phyloP scores from a whole-genome alignment of 1,140 invertebrate genomes.

The Aphelenchoides besseyi region DNA sequence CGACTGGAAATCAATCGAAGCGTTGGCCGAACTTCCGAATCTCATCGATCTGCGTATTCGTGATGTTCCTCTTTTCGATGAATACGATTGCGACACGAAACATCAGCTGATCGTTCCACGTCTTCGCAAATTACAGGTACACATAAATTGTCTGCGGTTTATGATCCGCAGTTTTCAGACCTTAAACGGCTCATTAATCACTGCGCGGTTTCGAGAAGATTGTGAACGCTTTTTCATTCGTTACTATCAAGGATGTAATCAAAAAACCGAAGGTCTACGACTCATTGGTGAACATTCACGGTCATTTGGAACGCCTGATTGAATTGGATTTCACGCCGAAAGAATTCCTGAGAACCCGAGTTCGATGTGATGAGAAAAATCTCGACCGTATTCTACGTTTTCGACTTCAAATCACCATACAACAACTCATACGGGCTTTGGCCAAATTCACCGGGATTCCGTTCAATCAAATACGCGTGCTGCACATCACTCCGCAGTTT shows the following conservation, averaged over 20 bases:
- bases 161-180: slow-evolving; percentile 10
- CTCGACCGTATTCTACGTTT: neutral
- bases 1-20: slow-evolving; percentile 15
- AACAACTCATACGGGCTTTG: neutral
- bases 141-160: too few species aligned
- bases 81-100: slow-evolving; percentile 9
- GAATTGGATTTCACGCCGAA: slow-evolving; percentile 13
- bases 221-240: slow-evolving; percentile 21
- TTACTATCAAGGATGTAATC: slow-evolving; percentile 4
- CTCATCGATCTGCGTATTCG: neutral
- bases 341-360: neutral
- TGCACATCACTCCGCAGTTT: slow-evolving; percentile 3
- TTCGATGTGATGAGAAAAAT: slow-evolving; percentile 3
- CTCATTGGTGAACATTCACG: slow-evolving; percentile 9
- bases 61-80: slow-evolving; percentile 9
- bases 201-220: neutral
- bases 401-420: slow-evolving; percentile 8
- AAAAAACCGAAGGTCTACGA: slow-evolving; percentile 13
- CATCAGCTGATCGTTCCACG: slow-evolving; percentile 13
- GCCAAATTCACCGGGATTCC: slow-evolving; percentile 14
- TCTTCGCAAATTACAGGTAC: neutral
- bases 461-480: slow-evolving; percentile 5
- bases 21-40: slow-evolving; percentile 4
- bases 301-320: slow-evolving; percentile 11
- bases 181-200: slow-evolving; percentile 12